Evolutionary conservation across 2,888 invertebrate genomes (phyloP).

Genomic region (Dyspetes luteomarginatus): DNA sequence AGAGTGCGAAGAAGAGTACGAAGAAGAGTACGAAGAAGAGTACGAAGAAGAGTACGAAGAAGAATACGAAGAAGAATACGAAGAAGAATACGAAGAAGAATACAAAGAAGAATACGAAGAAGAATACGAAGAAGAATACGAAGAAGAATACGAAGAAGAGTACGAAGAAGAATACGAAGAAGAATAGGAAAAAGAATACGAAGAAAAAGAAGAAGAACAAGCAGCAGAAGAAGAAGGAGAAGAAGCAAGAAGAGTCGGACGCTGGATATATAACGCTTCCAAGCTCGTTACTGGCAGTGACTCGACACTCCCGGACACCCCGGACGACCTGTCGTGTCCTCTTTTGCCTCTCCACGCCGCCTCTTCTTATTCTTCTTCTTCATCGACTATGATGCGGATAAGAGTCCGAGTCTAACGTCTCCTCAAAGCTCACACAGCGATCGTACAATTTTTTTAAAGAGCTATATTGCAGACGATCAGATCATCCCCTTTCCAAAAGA

Average conservation of each 20-base stretch:
- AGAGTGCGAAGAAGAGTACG: slow-evolving; percentile 3
- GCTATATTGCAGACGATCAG: background rate
- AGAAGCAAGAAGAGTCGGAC: slow-evolving; percentile 1
- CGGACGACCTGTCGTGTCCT: slow-evolving; percentile 59
- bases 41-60: slow-evolving; percentile 24
- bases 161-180: slow-evolving; percentile 1
- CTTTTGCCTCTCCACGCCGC: slow-evolving; percentile 51
- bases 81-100: slow-evolving; percentile 10
- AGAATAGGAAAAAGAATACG: slow-evolving; percentile 25
- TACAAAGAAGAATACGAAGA: slow-evolving; percentile 22
- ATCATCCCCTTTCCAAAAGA: background rate
- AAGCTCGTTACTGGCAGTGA: slow-evolving; percentile 82
- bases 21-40: slow-evolving; percentile 7
- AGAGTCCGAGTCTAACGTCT: background rate
- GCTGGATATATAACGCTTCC: slow-evolving; percentile 64
- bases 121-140: slow-evolving; percentile 42
- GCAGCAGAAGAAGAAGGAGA: slow-evolving; percentile 5
- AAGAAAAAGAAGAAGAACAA: slow-evolving; percentile 8
- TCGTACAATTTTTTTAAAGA: background rate
- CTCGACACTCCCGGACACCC: slow-evolving; percentile 77
- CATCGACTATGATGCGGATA: background rate
- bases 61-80: slow-evolving; percentile 2
- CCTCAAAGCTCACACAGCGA: background rate
- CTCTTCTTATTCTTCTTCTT: slow-evolving; percentile 39
- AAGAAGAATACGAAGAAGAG: slow-evolving; percentile 12